Percentiles rank a stretch among this genome's conserved stretches.
Conservation (phyloP, 2,113 vertebrate species). For the Desmodus rotundus region DNA sequence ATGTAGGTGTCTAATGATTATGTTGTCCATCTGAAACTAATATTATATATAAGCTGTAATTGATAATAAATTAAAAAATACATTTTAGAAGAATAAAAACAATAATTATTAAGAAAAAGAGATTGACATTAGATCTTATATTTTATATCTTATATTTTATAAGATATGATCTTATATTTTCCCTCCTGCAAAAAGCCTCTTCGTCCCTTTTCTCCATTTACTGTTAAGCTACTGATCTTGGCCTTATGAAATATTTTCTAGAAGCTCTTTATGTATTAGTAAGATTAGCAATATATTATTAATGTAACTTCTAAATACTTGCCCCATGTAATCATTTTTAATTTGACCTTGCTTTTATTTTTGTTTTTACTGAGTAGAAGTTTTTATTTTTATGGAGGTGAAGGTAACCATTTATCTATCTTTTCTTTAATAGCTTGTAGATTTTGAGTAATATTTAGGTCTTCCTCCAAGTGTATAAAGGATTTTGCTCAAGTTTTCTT, state of each 20-base stretch:
- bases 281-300: background rate
- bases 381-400: background rate
- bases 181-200: background rate
- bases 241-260: background rate
- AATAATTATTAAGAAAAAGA: background rate
- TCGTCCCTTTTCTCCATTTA: background rate
- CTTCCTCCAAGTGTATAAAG: background rate
- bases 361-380: background rate
- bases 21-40: background rate
- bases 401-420: background rate
- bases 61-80: background rate
- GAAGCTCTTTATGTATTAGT: background rate
- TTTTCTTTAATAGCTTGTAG: background rate
- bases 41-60: background rate
- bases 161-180: no score
- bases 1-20: background rate
- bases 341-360: background rate
- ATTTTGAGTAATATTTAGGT: background rate
- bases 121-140: no score
- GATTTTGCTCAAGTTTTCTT: background rate
- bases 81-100: background rate
- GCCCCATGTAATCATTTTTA: background rate
- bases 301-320: background rate
- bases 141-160: no score
- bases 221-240: background rate